Evolutionary conservation across 92 coral and sea anemone species (phyloP).

Genomic region (Actinernus sp.): DNA sequence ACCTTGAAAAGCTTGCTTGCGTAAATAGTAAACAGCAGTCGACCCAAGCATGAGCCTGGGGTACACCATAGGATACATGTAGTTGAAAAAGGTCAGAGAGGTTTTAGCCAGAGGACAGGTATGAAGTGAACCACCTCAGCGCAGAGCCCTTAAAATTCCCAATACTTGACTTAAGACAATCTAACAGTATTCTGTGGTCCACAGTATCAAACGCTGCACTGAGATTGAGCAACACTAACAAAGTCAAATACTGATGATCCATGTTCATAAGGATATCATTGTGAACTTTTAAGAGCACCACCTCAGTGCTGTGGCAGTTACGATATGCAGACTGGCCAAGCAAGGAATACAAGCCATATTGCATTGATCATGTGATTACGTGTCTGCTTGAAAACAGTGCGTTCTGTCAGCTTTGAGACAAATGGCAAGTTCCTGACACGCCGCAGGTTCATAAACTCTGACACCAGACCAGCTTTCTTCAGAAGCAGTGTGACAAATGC

Average conservation of each 20-base stretch:
- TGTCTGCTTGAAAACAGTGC: constrained; percentile 12
- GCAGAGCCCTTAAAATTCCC: not conserved
- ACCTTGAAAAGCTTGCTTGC: too few species aligned
- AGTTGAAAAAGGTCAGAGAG: too few species aligned
- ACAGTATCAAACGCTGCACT: too few species aligned
- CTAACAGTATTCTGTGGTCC: not conserved
- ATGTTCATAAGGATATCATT: not conserved
- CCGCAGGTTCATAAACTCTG: constrained; percentile 5
- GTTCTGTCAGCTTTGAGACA: constrained; percentile 20
- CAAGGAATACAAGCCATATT: not conserved
- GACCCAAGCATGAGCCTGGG: too few species aligned
- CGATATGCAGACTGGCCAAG: not conserved
- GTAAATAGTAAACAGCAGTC: too few species aligned
- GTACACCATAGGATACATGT: too few species aligned
- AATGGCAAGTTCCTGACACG: constrained; percentile 14
- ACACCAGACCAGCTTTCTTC: constrained; percentile 2
- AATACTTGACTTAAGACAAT: not conserved
- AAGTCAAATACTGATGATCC: not conserved
- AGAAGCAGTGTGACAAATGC: constrained; percentile 2
- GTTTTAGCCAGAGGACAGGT: too few species aligned
- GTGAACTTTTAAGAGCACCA: not conserved
- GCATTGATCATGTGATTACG: not conserved
- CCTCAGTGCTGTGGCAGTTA: not conserved
- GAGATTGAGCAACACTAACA: not conserved
- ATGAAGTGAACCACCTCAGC: constrained; percentile 3